Conservation (phyloP, 2,113 vertebrate species). For the Empidonax alnorum region DNA sequence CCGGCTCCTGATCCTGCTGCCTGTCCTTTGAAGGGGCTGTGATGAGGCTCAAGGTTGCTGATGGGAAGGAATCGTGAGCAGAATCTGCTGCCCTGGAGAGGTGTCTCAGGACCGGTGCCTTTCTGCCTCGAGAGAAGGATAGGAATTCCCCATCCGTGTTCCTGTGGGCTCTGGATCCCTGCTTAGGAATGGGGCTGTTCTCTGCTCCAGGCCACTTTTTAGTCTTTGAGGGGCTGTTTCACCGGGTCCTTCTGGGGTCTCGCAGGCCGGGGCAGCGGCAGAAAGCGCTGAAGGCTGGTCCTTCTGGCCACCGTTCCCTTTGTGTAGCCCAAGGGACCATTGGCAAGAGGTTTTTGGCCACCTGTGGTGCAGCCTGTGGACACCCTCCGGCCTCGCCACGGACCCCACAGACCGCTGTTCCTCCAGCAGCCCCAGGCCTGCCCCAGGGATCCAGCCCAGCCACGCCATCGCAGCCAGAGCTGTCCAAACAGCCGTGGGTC, state of each 20-base stretch:
- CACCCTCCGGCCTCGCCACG: fast-evolving
- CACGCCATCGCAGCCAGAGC: not conserved
- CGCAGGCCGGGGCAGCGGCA: fast-evolving
- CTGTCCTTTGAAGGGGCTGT: not conserved
- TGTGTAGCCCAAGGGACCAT: fast-evolving
- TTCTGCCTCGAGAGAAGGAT: fast-evolving
- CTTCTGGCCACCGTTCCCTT: not conserved
- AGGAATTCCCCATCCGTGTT: not conserved
- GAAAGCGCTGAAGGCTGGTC: not conserved
- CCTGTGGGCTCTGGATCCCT: not conserved
- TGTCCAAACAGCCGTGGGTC: not conserved
- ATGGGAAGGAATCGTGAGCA: not conserved
- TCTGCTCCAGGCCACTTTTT: not conserved
- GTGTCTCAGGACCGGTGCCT: fast-evolving
- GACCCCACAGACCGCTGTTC: fast-evolving
- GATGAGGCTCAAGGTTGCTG: not conserved
- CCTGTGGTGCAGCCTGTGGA: fast-evolving
- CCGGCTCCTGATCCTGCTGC: not conserved
- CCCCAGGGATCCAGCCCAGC: not conserved
- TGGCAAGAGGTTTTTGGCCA: not conserved
- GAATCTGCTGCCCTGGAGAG: not conserved
- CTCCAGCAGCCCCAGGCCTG: not conserved
- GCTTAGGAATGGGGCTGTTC: not conserved
- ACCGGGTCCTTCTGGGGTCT: no score
- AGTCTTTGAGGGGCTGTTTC: no score